A percentile compares a stretch with the other conserved stretches of the same genome.
Conservation (phyloP, 2,888 invertebrate genomes). For the Cheilosia vernalis region DNA sequence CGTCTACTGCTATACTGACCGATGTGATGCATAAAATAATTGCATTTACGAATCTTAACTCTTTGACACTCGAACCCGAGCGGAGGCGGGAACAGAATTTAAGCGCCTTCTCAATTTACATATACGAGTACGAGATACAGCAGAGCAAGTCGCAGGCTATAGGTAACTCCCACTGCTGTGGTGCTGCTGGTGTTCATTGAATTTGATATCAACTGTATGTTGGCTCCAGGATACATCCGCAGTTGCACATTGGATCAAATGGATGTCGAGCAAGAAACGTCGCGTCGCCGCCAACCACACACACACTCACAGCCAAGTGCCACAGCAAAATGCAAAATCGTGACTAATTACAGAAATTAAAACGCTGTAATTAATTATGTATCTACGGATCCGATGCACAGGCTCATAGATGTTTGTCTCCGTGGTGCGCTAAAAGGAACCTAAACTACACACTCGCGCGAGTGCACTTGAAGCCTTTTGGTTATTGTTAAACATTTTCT, state of each 20-base stretch:
- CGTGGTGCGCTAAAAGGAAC: conserved; percentile 63
- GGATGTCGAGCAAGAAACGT: conserved; percentile 72
- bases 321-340: conserved; percentile 79
- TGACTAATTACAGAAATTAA: conserved; percentile 84
- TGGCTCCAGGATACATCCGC: conserved; percentile 70
- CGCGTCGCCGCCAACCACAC: conserved; percentile 55
- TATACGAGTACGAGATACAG: conserved; percentile 42
- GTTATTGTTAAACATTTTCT: conserved; percentile 52
- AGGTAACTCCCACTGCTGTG: conserved; percentile 58
- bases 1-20: conserved; percentile 36
- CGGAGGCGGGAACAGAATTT: conserved; percentile 72
- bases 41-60: conserved; percentile 73
- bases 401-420: conserved; percentile 70
- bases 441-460: conserved; percentile 1
- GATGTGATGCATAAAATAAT: conserved; percentile 73
- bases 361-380: conserved; percentile 84
- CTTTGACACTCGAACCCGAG: conserved; percentile 72
- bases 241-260: conserved; percentile 72
- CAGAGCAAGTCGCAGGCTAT: conserved; percentile 6
- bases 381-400: conserved; percentile 79
- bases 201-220: conserved; percentile 35
- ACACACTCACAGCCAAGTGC: conserved; percentile 63
- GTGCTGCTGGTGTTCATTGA: conserved; percentile 20
- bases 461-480: conserved; percentile 42
- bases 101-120: conserved; percentile 74